These are phyloP conservation scores for Penelope pileata DNA, from an alignment of 2,113 vertebrate species.

Conservation along the genomic window DNA sequence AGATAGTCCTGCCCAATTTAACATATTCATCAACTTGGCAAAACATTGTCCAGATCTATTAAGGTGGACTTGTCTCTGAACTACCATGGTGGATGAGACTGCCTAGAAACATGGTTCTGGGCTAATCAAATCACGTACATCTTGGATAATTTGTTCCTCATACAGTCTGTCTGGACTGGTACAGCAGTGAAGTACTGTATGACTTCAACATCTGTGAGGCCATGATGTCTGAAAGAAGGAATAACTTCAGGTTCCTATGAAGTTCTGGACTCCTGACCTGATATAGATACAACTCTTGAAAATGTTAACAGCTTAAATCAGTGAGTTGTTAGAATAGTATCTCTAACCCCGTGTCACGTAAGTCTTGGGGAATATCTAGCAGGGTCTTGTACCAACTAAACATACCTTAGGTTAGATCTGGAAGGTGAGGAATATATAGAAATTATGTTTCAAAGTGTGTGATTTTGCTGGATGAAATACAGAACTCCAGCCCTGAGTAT, in stretches of 20 bases:
- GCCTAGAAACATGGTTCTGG: not conserved
- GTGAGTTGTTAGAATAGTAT: not conserved
- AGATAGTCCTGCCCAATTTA: not conserved
- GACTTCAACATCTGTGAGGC: not conserved
- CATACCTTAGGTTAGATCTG: not conserved
- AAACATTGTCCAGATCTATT: not conserved
- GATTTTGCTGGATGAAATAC: not conserved
- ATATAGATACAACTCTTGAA: not conserved
- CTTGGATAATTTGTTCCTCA: not conserved
- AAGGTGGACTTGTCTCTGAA: not conserved
- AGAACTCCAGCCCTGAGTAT: not conserved
- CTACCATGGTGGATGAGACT: accelerated
- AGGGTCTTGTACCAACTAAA: not conserved
- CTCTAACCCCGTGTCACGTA: not conserved
- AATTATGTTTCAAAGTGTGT: not conserved
- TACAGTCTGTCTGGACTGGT: not conserved
- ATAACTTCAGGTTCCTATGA: not conserved
- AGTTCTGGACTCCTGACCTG: not conserved
- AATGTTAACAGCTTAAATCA: not conserved
- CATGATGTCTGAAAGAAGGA: not conserved
- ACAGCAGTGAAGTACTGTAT: not conserved
- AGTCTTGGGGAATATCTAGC: not conserved
- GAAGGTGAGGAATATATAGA: not conserved
- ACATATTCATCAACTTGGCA: not conserved
- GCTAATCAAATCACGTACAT: not conserved